Base-by-base conservation (phyloP, 1,140 invertebrate genomes). In the Drosophila burlai region DNA sequence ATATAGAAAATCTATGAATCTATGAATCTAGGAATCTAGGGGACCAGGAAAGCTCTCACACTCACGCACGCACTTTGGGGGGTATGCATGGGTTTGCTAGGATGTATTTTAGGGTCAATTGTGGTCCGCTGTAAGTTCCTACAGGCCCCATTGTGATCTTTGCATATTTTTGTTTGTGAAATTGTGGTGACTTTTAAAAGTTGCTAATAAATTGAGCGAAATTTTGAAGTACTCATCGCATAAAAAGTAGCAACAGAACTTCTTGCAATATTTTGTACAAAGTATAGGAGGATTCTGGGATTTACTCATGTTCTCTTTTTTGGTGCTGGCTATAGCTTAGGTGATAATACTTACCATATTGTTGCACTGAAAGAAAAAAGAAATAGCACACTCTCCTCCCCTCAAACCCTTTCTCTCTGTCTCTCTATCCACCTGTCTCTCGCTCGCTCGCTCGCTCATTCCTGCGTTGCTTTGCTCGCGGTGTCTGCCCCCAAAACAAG, bases 381-480 rank as follows among this genome's bases (percentile, higher is more conserved):
- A 26, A 24, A 68, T 24, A 24, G 5, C 31, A 18, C 45, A 46
- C 59, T 18, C 13, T 13, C n/a, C n/a, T 13, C 21, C 21, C 29
- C 24, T 8, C 38, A 66, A 16, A 24, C 45, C 50, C 18, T 18
- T 18, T 34, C n/a, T 52, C 50, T 29, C 43, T 36, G 24, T n/a
- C 55, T 52, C 55, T 52, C 43, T 42, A 21, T 49, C 47, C n/a
- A n/a, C 38, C 52, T 54, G 21, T 38, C 54, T 29, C 11, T 47
- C 40, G 16, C 52, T 31, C 36, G 9, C 52, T 31, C 36, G 9
- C 46, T 66, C 49, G 59, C 64, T 67, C 63, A 67, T 64, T 77
- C 67, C 76, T 62, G 76, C 61, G 83, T 81, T 66, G 83, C 76
- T 81, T 90, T 87, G 84, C 81, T 89, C 77, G 84, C 80, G 77